A percentile compares a stretch with the other conserved stretches of the same genome.
phyloP scores from a whole-genome alignment of 2,888 invertebrate genomes.

The Podotricha telesiphe region DNA sequence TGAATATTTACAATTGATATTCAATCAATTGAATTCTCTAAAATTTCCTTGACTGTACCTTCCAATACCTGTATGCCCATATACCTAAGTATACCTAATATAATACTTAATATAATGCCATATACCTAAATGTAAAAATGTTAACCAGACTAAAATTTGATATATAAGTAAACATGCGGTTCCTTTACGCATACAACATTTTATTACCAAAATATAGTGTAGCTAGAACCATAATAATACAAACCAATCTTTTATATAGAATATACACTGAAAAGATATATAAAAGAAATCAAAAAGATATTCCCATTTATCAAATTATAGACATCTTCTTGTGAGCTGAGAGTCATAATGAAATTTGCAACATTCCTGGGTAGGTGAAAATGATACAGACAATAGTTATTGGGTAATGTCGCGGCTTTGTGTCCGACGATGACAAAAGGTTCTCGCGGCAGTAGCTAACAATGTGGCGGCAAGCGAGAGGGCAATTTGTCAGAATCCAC shows the following conservation, averaged over 20 bases:
- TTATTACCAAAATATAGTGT: slow-evolving; percentile 4
- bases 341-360: slow-evolving; percentile 74
- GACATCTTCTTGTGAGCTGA: slow-evolving; percentile 60
- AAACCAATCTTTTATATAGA: slow-evolving; percentile 64
- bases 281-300: slow-evolving; percentile 61
- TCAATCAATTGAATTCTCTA: no score
- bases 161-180: slow-evolving; percentile 24
- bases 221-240: slow-evolving; percentile 52
- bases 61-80: no score
- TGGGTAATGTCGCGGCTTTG: slow-evolving; percentile 66
- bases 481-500: slow-evolving; percentile 82
- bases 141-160: no score
- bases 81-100: no score
- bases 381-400: slow-evolving; percentile 78
- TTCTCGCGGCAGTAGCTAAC: slow-evolving; percentile 70
- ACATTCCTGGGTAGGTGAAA: slow-evolving; percentile 73
- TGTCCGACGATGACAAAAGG: slow-evolving; percentile 66
- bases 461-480: slow-evolving; percentile 76
- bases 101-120: no score
- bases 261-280: slow-evolving; percentile 58
- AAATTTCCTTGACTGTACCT: no score
- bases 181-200: neutral
- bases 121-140: no score
- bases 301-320: slow-evolving; percentile 73
- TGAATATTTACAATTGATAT: neutral